These are phyloP conservation scores for Prosapia bicincta DNA, from an alignment of 2,888 invertebrate species.

Conservation along the genomic window DNA sequence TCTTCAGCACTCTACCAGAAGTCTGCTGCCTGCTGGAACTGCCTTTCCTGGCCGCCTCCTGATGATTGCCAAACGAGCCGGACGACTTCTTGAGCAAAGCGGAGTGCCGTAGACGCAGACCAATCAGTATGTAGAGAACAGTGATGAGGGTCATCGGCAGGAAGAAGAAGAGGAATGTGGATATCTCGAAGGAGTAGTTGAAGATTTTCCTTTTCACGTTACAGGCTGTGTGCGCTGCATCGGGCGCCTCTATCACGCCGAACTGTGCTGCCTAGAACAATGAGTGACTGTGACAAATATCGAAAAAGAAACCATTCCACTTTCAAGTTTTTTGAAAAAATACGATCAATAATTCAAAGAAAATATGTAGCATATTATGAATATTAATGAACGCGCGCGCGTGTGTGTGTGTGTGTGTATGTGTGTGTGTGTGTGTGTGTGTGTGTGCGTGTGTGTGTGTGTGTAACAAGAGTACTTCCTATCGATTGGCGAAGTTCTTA, in stretches of 20 bases:
- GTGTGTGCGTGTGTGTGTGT: too few species aligned
- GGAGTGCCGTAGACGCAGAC: conserved; percentile 51
- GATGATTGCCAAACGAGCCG: conserved; percentile 33
- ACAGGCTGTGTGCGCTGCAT: conserved; percentile 45
- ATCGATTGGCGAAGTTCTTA: too few species aligned
- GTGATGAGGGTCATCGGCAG: conserved; percentile 59
- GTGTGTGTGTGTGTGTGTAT: too few species aligned
- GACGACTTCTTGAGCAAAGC: conserved; percentile 38
- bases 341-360: too few species aligned
- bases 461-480: too few species aligned
- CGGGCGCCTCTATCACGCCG: conserved; percentile 41
- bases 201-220: conserved; percentile 43
- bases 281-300: too few species aligned
- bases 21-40: conserved; percentile 49
- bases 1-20: conserved; percentile 66
- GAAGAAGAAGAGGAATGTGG: conserved; percentile 60
- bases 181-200: conserved; percentile 54
- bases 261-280: conserved; percentile 49
- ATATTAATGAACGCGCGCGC: too few species aligned
- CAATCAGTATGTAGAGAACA: conserved; percentile 54
- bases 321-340: too few species aligned
- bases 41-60: conserved; percentile 25
- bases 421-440: too few species aligned
- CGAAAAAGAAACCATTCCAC: too few species aligned
- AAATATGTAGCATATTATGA: too few species aligned